A percentile compares a stretch with the other conserved stretches of the same genome.
Evolutionary conservation across 92 coral and sea anemone genomes (phyloP).

Genomic region (Parazoanthus swiftii): DNA sequence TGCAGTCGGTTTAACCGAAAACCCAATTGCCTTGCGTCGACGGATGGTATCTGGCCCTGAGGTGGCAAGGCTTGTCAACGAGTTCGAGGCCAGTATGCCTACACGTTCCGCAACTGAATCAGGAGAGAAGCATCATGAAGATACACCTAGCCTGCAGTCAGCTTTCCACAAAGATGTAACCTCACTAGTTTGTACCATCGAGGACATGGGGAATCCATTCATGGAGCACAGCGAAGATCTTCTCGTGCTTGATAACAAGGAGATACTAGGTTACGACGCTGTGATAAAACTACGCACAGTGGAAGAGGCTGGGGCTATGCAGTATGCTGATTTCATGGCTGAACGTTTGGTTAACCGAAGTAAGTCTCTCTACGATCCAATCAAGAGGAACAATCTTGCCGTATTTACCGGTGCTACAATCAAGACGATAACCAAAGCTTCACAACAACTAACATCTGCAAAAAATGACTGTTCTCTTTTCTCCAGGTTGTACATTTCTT

Average conservation of each 20-base stretch:
- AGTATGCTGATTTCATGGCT: constrained; percentile 39
- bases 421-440: constrained; percentile 24
- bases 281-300: constrained; percentile 42
- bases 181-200: constrained; percentile 22
- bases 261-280: constrained; percentile 36
- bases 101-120: not conserved
- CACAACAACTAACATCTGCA: constrained; percentile 40
- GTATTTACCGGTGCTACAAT: constrained; percentile 40
- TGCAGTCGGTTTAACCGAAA: constrained; percentile 32
- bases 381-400: constrained; percentile 59
- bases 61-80: constrained; percentile 27
- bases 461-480: constrained; percentile 60
- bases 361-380: constrained; percentile 54
- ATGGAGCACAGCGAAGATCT: constrained; percentile 49
- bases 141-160: constrained; percentile 11
- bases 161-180: constrained; percentile 8
- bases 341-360: constrained; percentile 49
- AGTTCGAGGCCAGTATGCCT: constrained; percentile 27
- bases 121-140: constrained; percentile 25
- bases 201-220: constrained; percentile 44
- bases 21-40: constrained; percentile 27
- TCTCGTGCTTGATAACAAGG: constrained; percentile 50
- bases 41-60: constrained; percentile 40
- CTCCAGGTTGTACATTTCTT: constrained; percentile 59
- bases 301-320: constrained; percentile 48